Evolutionary conservation across 2,888 invertebrate species (phyloP), one percentile per base, ranked within the genome.

Genomic region (Thysanoteuthis rhombus): DNA sequence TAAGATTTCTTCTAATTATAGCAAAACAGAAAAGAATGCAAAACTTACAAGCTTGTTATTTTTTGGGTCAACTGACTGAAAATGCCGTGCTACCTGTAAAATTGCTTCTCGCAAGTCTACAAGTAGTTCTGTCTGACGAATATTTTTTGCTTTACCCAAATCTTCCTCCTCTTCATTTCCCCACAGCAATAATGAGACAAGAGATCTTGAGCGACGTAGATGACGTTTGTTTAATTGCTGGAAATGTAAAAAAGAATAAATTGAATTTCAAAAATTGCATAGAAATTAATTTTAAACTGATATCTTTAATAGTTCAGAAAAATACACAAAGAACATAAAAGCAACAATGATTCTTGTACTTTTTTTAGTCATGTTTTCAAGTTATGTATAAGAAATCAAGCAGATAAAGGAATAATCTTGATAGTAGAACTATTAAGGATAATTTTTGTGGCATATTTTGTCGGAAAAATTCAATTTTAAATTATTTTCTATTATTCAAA

Each of bases 91-190:
- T 94, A 98, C 98, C 97, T 99, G 99, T 93, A 99, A 97, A 95
- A 99, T 99, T 52, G 99, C 98, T 97, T 99, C 99, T 95, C 99
- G 98, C 93, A 99, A 97, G 97, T 99, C 99, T n/a, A 99, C 99
- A 95, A 99, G 97, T 96, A 99, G 98, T 97, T 99, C 99, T 94
- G 99, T 99, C 97, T 99, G 99, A 94, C 98, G 98, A 93, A 99
- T 99, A 97, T 99, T 99, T 97, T 99, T 99, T 94, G 98, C 98
- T 97, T 99, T 97, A 90, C 96, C 96, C 94, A 96, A 95, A 45
- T 96, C 97, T 95, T 99, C 98, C 94, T 98, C 98, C n/a, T 95
- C 95, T 12, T 94, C 94, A 39, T 95, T 95, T 6, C 97, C 97
- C 96, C 97, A 96, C 93, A 99, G 96, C 96, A 99, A 98, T 94